Evolutionary conservation across 2,888 invertebrate species (phyloP), one percentile per base, ranked within the genome.

Genomic region (Linnaemya vulpina): DNA sequence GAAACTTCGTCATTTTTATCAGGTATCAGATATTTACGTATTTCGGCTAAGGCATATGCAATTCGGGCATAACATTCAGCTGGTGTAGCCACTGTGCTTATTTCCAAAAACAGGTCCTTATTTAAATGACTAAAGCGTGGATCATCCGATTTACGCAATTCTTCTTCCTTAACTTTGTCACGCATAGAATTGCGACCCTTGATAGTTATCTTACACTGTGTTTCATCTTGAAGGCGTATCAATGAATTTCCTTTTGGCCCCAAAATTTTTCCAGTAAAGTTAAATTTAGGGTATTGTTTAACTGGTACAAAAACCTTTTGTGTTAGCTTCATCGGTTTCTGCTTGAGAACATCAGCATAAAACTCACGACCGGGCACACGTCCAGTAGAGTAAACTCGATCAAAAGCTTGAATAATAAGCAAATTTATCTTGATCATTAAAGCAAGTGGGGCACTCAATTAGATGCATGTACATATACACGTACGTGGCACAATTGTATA

Each of bases 211-310:
- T 97, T 98, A 90, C 98, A 97, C 94, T 97, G 96, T 0, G 98
- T 98, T 90, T 98, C 97, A 88, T 98, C 98, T 92, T 98, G 98
- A 46, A 98, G 93, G 73, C 97, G 95, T 90, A 98, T 98, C 94
- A 98, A 94, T 3, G 98, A 97, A 92, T 97, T 97, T 25, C 98
- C 98, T 92, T 98, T 98, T 15, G 98, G 98, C 0, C 98, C 98
- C 88, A 98, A 93, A 68, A 98, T 94, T 93, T 98, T 98, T 0
- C 98, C 98, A 86, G 98, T 97, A 92, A 98, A 98, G 93, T 98
- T 98, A 92, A 98, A 98, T 97, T 91, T 92, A 0, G 92, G 91
- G 83, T 91, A 92, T 84, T 92, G 92, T 80, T 96, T 92, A 3
- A 90, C 89, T 0, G 92, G 92, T 10, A 92, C 91, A 87, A 90